Percentiles rank a stretch among this genome's conserved stretches.
phyloP scores from a whole-genome alignment of 1,140 invertebrate species.

The Meloidogyne floridensis region DNA sequence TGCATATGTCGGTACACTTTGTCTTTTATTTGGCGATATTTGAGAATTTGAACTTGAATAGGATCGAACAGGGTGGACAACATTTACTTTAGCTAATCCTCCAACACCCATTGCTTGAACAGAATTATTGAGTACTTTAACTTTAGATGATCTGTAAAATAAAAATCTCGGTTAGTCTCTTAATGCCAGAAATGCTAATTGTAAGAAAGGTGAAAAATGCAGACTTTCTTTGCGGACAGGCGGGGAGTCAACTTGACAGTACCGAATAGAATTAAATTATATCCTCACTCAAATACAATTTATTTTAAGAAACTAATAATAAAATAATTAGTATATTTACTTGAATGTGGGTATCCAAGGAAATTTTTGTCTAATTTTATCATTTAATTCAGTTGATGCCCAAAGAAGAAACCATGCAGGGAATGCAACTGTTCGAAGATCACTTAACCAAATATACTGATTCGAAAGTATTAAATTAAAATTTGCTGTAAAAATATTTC shows the following conservation, averaged over 20 bases:
- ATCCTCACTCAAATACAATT: too few relatives aligned
- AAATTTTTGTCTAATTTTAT: slow-evolving; percentile 5
- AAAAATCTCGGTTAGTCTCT: too few relatives aligned
- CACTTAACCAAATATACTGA: slow-evolving; percentile 25
- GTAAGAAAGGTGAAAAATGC: too few relatives aligned
- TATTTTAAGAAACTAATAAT: neutral
- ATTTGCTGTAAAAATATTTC: neutral
- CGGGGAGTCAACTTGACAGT: too few relatives aligned
- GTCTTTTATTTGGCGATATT: neutral
- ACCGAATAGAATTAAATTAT: too few relatives aligned
- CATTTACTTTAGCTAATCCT: neutral
- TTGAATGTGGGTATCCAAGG: slow-evolving; percentile 16
- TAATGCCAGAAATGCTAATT: too few relatives aligned
- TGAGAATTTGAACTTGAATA: slow-evolving; percentile 6
- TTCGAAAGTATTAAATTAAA: slow-evolving; percentile 9
- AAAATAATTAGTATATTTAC: neutral
- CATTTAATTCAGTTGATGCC: slow-evolving; percentile 20
- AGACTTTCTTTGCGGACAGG: too few relatives aligned
- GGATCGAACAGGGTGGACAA: neutral
- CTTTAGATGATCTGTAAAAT: neutral
- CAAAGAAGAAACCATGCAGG: slow-evolving; percentile 24
- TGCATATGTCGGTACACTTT: neutral
- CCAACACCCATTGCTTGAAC: neutral
- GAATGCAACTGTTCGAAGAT: slow-evolving; percentile 23
- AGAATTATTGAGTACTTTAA: neutral